Base-by-base conservation (phyloP, 2,113 vertebrate genomes). In the Osmerus mordax region DNA sequence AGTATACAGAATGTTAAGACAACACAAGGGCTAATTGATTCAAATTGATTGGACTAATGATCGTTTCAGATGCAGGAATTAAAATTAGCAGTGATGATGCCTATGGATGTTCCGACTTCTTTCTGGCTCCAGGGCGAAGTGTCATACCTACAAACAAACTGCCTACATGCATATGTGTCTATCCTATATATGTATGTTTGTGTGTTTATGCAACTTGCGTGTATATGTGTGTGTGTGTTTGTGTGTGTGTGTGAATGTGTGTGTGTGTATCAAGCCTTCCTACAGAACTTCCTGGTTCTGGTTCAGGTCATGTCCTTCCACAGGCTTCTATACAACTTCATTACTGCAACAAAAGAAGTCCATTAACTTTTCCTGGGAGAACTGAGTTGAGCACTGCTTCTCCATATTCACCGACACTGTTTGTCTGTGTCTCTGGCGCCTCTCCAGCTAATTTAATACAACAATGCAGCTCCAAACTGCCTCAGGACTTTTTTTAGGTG, bases 381-480 rank as follows among this genome's bases (percentile, higher is more conserved):
- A 89, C 80, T 90, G 87, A 91, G 89, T 91, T 88, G 81, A 90
- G 87, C 87, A 86, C 84, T 82, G 87, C 85, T 89, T 84, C 88
- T 85, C 86, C 84, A 65, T 83, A 83, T 87, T 89, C 83, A 85
- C 86, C 87, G 2, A 47, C 41, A 47, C 83, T 87, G 81, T 88
- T 91, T 90, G 86, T 88, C 85, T 89, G 83, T 82, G 84, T 89
- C 87, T 86, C 91, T 92, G 91, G 91, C 89, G 68, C 80, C 88
- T 88, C 88, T 92, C 92, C 91, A 92, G 89, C 86, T 92, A 92
- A 92, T 92, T 92, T 92, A 89, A 93, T 92, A 91, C 90, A 91
- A 92, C 91, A 93, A 91, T 91, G 91, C 88, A 84, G 83, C 77
- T 84, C 85, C 86, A 90, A 90, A 90, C 81, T 71, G 87, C 87